Base-by-base conservation (phyloP, 2,113 vertebrate species). In the Hystrix cristata region DNA sequence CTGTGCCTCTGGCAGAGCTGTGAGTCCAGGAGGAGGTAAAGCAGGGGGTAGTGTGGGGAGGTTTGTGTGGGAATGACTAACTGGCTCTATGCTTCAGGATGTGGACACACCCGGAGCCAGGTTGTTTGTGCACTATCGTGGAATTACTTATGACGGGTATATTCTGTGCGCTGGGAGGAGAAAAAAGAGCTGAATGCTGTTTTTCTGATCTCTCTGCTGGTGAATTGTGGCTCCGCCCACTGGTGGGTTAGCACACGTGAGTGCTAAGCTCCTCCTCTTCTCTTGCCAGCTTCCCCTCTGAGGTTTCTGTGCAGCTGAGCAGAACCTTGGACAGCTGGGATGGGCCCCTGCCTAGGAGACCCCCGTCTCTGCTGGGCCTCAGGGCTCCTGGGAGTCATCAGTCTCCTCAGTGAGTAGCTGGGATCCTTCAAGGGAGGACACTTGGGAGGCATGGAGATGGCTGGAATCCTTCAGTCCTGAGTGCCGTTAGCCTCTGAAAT, bases 351-450 rank as follows among this genome's bases (percentile, higher is more conserved):
- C 64, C 80, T 59, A 11, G 27, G n/a, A 84, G 23, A 48, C 11
- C 1, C 7, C 16, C 16, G 29, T 0, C 38, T 21, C 25, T 43
- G 82, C 65, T 43, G 72, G 90, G 14, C 25, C 21, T 51, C 14
- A 29, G 2, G 62, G 80, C 13, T 78, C 76, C 78, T 94, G 25
- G 48, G 65, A 6, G 25, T 43, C 51, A 43, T n/a, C 48, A 59
- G 9, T 55, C 34, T 96, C 31, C 43, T 90, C 38, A 74, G 95
- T 96, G 76, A 96, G 88, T 94, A 3, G 14, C 2, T 0, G 38
- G 81, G 51, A 6, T 74, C 19, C 16, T 1, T 16, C n/a, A n/a
- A 69, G 43, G 55, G 46, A 38, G 29, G 31, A 34, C 3, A 12
- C 5, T 9, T 57, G 64, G 7, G 14, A 74, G 46, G 53, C 14